A percentile compares a stretch with the other conserved stretches of the same genome.
phyloP scores from a whole-genome alignment of 2,888 invertebrate species.

The Thereva unica region DNA sequence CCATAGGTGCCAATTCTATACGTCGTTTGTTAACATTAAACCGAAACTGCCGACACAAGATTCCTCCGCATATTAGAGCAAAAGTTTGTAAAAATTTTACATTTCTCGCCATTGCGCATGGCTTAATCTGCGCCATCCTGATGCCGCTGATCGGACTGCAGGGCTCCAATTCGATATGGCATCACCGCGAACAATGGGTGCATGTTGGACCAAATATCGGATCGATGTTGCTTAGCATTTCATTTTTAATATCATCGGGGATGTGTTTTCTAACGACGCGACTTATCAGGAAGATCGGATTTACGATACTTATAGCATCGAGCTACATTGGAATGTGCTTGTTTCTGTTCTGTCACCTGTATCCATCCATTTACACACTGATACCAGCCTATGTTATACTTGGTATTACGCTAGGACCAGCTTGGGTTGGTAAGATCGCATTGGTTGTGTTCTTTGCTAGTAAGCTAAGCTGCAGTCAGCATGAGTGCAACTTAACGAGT shows the following conservation, averaged over 20 bases:
- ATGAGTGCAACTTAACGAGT: constrained; percentile 50
- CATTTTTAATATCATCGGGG: constrained; percentile 66
- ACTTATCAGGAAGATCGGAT: constrained; percentile 61
- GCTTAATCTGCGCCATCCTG: constrained; percentile 52
- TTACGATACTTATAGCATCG: constrained; percentile 58
- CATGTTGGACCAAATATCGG: constrained; percentile 60
- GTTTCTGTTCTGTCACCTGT: constrained; percentile 66
- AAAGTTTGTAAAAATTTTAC: constrained; percentile 54
- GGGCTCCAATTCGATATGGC: constrained; percentile 58
- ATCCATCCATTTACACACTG: constrained; percentile 61
- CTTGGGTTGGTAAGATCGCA: constrained; percentile 53
- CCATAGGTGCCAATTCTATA: constrained; percentile 77
- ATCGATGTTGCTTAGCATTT: constrained; percentile 65
- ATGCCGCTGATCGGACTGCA: constrained; percentile 55
- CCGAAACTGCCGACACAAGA: constrained; percentile 57
- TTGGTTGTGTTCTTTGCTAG: constrained; percentile 55
- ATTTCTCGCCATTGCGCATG: constrained; percentile 53
- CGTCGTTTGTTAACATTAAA: constrained; percentile 70
- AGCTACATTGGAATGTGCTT: constrained; percentile 63
- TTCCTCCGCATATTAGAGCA: constrained; percentile 54
- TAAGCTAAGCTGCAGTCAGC: constrained; percentile 55
- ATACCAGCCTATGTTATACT: constrained; percentile 61
- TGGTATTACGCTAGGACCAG: constrained; percentile 63
- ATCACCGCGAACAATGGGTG: constrained; percentile 56
- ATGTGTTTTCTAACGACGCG: constrained; percentile 62